Conservation (phyloP, 2,888 invertebrate genomes). For the Ecdyonurus torrentis region DNA sequence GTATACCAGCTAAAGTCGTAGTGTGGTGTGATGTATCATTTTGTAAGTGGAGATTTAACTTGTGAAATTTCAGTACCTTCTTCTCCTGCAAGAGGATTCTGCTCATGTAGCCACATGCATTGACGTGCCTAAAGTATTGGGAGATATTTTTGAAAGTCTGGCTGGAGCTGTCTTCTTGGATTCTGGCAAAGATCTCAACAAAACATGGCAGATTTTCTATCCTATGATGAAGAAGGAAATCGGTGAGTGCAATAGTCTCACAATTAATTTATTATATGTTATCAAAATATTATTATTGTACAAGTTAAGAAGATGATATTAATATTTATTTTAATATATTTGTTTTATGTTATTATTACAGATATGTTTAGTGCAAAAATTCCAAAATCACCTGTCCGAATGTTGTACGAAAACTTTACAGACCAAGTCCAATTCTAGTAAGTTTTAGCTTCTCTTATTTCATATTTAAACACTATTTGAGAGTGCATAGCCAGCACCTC, state of each 20-base stretch:
- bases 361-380: slow-evolving; percentile 61
- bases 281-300: slow-evolving; percentile 1
- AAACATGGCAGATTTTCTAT: slow-evolving; percentile 70
- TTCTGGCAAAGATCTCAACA: slow-evolving; percentile 47
- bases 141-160: slow-evolving; percentile 85
- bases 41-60: slow-evolving; percentile 4
- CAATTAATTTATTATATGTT: not conserved
- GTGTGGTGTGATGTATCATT: not conserved
- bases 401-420: slow-evolving; percentile 65
- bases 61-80: slow-evolving; percentile 25
- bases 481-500: too few relatives aligned
- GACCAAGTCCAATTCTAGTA: slow-evolving; percentile 59
- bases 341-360: slow-evolving; percentile 20
- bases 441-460: slow-evolving; percentile 22
- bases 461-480: slow-evolving; percentile 5
- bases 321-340: not conserved
- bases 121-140: slow-evolving; percentile 82
- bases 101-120: slow-evolving; percentile 52
- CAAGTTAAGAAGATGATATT: not conserved
- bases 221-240: slow-evolving; percentile 75
- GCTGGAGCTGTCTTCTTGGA: slow-evolving; percentile 86
- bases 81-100: slow-evolving; percentile 46
- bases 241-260: slow-evolving; percentile 24
- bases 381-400: slow-evolving; percentile 80
- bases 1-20: not conserved